Percentiles rank a stretch among this genome's conserved stretches.
Conservation (phyloP, 1,140 invertebrate genomes). For the Apis cerana region DNA sequence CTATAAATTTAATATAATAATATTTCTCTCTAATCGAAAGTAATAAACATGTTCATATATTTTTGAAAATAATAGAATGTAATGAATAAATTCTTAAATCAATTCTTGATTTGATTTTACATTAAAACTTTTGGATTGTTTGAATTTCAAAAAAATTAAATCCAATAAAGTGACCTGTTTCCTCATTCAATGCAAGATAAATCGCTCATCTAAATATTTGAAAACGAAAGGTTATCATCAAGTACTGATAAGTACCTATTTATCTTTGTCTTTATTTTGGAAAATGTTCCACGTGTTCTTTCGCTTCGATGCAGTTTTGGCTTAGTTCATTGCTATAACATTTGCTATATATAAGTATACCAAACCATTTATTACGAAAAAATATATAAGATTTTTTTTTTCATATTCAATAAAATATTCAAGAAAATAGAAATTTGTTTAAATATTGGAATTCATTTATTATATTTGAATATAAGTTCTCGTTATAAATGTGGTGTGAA, state of each 20-base stretch:
- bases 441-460: neutral
- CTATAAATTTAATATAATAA: too few relatives aligned
- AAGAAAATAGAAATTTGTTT: too few relatives aligned
- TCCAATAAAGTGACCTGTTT: slow-evolving; percentile 9
- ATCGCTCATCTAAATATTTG: neutral
- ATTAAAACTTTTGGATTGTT: neutral
- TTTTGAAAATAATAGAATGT: neutral
- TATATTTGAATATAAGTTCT: neutral
- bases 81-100: neutral
- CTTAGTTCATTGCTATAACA: neutral
- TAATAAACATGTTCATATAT: too few relatives aligned
- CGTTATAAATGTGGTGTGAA: too few relatives aligned
- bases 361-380: neutral
- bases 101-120: neutral
- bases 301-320: neutral
- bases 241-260: neutral
- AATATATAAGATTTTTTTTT: neutral
- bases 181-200: neutral
- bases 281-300: neutral
- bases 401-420: too few relatives aligned
- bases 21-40: too few relatives aligned
- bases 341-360: neutral
- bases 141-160: neutral
- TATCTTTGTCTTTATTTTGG: neutral
- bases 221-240: slow-evolving; percentile 2